These are phyloP conservation scores for Pogonocichla stellata DNA, from an alignment of 2,113 vertebrate species.

Conservation along the genomic window DNA sequence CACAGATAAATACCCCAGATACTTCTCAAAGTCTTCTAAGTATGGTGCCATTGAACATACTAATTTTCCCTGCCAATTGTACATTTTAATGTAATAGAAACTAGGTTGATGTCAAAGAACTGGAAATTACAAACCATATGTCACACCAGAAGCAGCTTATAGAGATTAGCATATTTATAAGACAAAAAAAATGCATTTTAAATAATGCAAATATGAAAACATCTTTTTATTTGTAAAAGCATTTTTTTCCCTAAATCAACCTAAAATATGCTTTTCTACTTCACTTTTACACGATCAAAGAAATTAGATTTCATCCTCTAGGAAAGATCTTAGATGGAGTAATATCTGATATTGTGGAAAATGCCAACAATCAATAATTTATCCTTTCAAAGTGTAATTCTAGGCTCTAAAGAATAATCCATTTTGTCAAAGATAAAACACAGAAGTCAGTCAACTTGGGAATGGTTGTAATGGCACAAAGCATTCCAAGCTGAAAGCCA, in stretches of 20 bases:
- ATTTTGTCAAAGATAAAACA: neutral
- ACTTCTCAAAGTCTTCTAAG: neutral
- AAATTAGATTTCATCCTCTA: neutral
- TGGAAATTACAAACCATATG: conserved; percentile 56
- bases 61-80: conserved; percentile 44
- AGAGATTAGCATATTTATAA: conserved; percentile 57
- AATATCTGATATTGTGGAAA: neutral
- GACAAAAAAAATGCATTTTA: conserved; percentile 45
- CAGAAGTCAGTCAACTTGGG: neutral
- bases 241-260: neutral
- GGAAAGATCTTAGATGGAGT: neutral
- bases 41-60: neutral
- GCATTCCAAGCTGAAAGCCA: neutral
- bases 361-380: conserved; percentile 17
- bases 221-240: neutral
- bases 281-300: neutral
- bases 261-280: neutral
- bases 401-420: neutral
- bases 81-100: conserved; percentile 36
- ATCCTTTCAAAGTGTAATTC: neutral
- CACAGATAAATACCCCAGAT: neutral
- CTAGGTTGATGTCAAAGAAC: conserved; percentile 56
- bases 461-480: neutral
- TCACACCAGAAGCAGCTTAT: conserved; percentile 46
- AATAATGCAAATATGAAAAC: conserved; percentile 26